Evolutionary conservation across 2,888 invertebrate genomes (phyloP).

Genomic region (Allophyes oxyacanthae): DNA sequence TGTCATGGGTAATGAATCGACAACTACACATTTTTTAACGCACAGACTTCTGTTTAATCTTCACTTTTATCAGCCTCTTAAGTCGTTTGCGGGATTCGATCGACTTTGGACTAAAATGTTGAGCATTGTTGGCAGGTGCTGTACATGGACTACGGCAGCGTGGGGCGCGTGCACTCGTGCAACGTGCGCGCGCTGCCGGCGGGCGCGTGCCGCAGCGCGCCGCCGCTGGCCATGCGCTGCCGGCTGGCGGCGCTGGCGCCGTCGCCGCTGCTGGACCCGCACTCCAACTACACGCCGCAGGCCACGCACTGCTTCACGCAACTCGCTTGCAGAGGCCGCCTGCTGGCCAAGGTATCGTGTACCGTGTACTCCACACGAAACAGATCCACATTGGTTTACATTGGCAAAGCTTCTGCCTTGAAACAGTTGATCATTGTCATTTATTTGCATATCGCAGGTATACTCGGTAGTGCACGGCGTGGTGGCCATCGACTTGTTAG

Average conservation of each 20-base stretch:
- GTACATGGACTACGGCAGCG: constrained; percentile 94
- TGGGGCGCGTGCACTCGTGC: constrained; percentile 77
- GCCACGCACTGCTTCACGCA: constrained; percentile 89
- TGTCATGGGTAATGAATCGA: too few species aligned
- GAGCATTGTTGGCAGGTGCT: constrained; percentile 85
- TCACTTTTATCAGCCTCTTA: too few species aligned
- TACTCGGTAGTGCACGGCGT: constrained; percentile 95
- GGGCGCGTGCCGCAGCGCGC: constrained; percentile 67
- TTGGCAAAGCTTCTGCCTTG: too few species aligned
- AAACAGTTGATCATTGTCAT: too few species aligned
- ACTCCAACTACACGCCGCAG: constrained; percentile 90
- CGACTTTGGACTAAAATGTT: neutral
- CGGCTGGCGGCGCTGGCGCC: constrained; percentile 92
- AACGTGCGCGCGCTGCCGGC: constrained; percentile 81
- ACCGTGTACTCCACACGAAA: too few species aligned
- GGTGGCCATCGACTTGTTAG: constrained; percentile 91
- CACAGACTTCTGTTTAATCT: too few species aligned
- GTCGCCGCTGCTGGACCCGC: constrained; percentile 87
- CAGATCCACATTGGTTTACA: too few species aligned
- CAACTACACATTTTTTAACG: too few species aligned
- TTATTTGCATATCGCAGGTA: constrained; percentile 66
- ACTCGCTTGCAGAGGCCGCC: constrained; percentile 66
- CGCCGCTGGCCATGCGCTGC: constrained; percentile 91
- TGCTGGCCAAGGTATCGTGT: constrained; percentile 83
- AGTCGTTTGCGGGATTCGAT: too few species aligned